Base-by-base conservation (phyloP, 2,888 invertebrate genomes). In the Anoncus sp. region DNA sequence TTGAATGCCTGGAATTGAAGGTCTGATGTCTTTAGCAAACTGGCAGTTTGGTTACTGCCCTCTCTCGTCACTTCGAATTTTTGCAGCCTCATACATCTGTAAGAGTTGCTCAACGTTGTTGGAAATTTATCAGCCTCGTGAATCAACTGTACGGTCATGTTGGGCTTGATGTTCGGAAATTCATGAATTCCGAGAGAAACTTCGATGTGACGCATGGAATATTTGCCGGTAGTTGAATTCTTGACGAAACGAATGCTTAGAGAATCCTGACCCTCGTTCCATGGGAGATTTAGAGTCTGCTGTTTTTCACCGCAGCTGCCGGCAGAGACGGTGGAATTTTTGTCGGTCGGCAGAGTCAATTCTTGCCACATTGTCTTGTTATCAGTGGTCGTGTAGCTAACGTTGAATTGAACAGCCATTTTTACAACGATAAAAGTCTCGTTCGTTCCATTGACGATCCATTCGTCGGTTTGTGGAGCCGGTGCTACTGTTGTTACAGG, bases 1-100 rank as follows among this genome's bases (percentile, higher is more conserved):
- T 93, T 93, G 93, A 95, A 97, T 3, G 96, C 96, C 91, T 97
- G 95, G 85, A 95, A 93, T 88, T 96, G 96, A 53, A 97, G 92
- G 76, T 94, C 91, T 22, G 93, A 92, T 12, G 96, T 86, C 20
- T 92, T 92, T 27, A 96, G 87, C 5, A 88, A 89, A 9, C 93
- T 95, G n/a, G 85, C 81, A 1, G 88, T 86, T 14, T 86, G 82
- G 66, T 85, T 89, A 62, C 27, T 88, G 43, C 10, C 84, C 83
- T 9, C 82, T 18, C 24, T 84, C 86, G 92, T 93, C 86, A 96
- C 90, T 87, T 94, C 93, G 40, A 96, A 89, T 14, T 87, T 90
- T 81, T 95, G 94, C 63, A 93, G 88, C 63, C 93, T 92, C 35
- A 92, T 89, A 91, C 97, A 97, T 84, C 95, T 94, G 92, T 96